These are phyloP conservation scores for Prunella strophiata DNA, from an alignment of 2,797 vertebrate species.

Conservation along the genomic window DNA sequence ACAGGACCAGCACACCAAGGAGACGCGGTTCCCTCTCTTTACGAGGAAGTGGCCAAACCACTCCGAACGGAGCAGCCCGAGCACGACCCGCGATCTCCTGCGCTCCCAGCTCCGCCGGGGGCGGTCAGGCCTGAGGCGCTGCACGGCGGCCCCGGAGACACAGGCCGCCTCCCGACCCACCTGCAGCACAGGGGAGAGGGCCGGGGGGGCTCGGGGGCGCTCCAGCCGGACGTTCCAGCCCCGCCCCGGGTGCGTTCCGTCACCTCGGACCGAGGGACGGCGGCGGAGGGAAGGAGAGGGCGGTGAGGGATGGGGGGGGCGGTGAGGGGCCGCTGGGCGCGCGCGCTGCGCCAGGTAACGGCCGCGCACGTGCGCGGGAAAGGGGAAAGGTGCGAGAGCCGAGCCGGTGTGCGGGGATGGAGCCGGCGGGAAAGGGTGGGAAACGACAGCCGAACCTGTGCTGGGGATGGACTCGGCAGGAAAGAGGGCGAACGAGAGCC, in stretches of 20 bases:
- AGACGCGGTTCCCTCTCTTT: accelerated
- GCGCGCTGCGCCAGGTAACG: background rate
- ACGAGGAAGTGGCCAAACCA: accelerated
- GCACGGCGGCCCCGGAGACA: too few relatives aligned
- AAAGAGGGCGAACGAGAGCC: too few relatives aligned
- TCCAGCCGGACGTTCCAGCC: background rate
- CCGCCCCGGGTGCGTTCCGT: too few relatives aligned
- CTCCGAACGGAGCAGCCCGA: accelerated
- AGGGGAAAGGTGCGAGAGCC: background rate
- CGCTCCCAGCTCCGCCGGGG: accelerated
- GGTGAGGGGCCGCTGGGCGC: background rate
- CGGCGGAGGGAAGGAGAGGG: background rate
- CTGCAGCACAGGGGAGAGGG: background rate
- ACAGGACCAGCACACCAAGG: background rate
- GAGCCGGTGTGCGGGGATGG: background rate
- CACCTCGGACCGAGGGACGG: background rate
- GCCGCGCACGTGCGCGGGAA: background rate
- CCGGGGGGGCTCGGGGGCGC: accelerated
- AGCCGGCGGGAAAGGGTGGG: accelerated
- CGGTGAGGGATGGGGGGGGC: background rate
- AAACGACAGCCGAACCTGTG: background rate
- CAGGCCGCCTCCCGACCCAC: background rate
- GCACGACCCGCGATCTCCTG: background rate
- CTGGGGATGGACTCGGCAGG: too few relatives aligned
- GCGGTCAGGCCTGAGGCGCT: background rate